Base-by-base conservation (phyloP, 2,888 invertebrate genomes). In the Drosophila hamatofila region DNA sequence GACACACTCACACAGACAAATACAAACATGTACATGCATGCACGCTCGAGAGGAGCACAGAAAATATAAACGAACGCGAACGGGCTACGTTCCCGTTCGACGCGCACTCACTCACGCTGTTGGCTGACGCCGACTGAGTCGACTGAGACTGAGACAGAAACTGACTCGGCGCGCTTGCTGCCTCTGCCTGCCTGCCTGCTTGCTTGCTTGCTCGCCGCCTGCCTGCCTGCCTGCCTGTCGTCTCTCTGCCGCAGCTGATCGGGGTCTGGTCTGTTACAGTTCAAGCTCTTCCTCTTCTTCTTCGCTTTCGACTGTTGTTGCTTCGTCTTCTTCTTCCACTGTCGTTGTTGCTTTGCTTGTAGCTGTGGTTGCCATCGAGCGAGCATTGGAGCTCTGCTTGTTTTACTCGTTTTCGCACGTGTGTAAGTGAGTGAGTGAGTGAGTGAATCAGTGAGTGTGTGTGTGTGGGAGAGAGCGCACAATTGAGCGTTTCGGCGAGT, bases 111-210 rank as follows among this genome's bases (percentile, higher is more conserved):
- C 87, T 86, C 88, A 79, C 78, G 82, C 78, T 79, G 83, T 72
- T 80, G 81, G 87, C 89, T 83, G 87, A 87, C 89, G 83, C 83
- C 83, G 88, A 89, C 88, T 88, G 80, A 76, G 89, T 83, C 81
- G 83, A 83, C 83, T 70, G 82, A 80, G 65, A 81, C 70, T 61
- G 72, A 77, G 69, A 80, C 83, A 69, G 80, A 82, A 72, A 78
- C 80, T 51, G 83, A 77, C 73, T 69, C 65, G 59, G 66, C 64
- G 72, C 37, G 41, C 39, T 57, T 63, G 62, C 37, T 62, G 77
- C 62, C 72, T 64, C 39, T 54, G 54, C 41, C 42, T 42, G 42
- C 63, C 72, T 65, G 56, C 30, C 21, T 42, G 55, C 55, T 11
- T 56, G 56, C 56, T 27, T 56, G 41, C 41, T 41, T 9, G 52